These are phyloP conservation scores for Tortrix viridana DNA, from an alignment of 2,888 invertebrate genomes.

Conservation along the genomic window DNA sequence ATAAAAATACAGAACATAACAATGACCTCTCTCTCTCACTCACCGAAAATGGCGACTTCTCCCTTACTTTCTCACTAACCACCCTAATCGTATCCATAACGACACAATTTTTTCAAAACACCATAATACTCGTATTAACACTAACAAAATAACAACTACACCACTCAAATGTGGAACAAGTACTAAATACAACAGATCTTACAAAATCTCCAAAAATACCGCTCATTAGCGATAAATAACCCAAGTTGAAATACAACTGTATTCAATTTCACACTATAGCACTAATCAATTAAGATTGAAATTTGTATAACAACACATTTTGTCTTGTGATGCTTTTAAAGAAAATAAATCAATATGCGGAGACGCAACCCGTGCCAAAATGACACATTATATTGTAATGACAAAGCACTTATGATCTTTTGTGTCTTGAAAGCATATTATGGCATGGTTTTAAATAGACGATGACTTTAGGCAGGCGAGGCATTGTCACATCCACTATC, in stretches of 20 bases:
- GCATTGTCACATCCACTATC: slow-evolving; percentile 12
- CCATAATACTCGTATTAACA: too few species aligned
- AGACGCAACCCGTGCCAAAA: background rate
- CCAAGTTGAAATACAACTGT: background rate
- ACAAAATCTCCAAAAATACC: slow-evolving; percentile 25
- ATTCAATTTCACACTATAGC: background rate
- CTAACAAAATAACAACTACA: too few species aligned
- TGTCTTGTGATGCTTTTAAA: too few species aligned
- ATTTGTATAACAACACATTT: too few species aligned
- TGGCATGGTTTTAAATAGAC: slow-evolving; percentile 35
- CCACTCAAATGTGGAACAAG: too few species aligned
- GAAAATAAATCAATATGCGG: background rate
- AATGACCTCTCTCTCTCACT: slow-evolving; percentile 44
- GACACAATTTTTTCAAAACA: background rate
- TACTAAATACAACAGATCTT: slow-evolving; percentile 2
- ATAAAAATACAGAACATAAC: too few species aligned
- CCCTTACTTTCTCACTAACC: slow-evolving; percentile 72
- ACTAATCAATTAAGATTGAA: too few species aligned
- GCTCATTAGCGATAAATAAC: background rate
- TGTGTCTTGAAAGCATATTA: slow-evolving; percentile 5
- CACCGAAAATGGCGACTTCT: slow-evolving; percentile 77
- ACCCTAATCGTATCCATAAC: slow-evolving; percentile 75
- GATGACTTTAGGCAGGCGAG: slow-evolving; percentile 4
- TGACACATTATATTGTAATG: background rate
- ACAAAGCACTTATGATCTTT: slow-evolving; percentile 1